A percentile compares a stretch with the other conserved stretches of the same genome.
phyloP scores from a whole-genome alignment of 2,888 invertebrate species.

The Drosophila yooni region DNA sequence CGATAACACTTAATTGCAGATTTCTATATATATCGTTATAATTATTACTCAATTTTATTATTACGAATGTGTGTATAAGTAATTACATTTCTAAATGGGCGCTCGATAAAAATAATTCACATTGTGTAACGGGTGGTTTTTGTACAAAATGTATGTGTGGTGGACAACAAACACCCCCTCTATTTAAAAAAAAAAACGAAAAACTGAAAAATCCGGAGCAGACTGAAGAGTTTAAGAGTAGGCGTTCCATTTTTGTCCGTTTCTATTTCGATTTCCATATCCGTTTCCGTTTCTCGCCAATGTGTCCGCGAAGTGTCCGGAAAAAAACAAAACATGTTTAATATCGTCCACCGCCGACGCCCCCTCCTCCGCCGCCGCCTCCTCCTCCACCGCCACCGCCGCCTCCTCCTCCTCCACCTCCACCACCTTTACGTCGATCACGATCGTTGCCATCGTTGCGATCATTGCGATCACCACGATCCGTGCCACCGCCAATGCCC shows the following conservation, averaged over 20 bases:
- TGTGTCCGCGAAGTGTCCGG: slow-evolving; percentile 4
- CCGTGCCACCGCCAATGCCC: slow-evolving; percentile 61
- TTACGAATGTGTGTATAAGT: slow-evolving; percentile 78
- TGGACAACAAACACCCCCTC: slow-evolving; percentile 47
- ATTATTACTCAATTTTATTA: slow-evolving; percentile 74
- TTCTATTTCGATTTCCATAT: slow-evolving; percentile 5
- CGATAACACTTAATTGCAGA: not conserved
- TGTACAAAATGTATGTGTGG: slow-evolving; percentile 66
- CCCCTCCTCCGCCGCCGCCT: slow-evolving; percentile 40
- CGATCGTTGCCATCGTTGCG: slow-evolving; percentile 56
- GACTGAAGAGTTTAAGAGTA: slow-evolving; percentile 46
- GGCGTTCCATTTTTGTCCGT: slow-evolving; percentile 46
- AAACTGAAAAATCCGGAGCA: slow-evolving; percentile 36
- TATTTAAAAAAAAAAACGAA: slow-evolving; percentile 28
- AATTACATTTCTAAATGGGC: slow-evolving; percentile 77
- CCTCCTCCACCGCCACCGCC: slow-evolving; percentile 48
- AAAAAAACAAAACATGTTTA: slow-evolving; percentile 40
- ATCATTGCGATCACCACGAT: slow-evolving; percentile 54
- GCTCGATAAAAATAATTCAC: slow-evolving; percentile 71
- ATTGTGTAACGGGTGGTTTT: slow-evolving; percentile 63
- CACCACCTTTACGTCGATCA: slow-evolving; percentile 71
- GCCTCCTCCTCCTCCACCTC: slow-evolving; percentile 39
- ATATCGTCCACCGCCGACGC: slow-evolving; percentile 58
- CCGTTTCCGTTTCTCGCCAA: slow-evolving; percentile 12
- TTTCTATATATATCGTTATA: slow-evolving; percentile 46